Evolutionary conservation across 92 coral and sea anemone genomes (phyloP).

Genomic region (Hydrozoanthus gracilis): DNA sequence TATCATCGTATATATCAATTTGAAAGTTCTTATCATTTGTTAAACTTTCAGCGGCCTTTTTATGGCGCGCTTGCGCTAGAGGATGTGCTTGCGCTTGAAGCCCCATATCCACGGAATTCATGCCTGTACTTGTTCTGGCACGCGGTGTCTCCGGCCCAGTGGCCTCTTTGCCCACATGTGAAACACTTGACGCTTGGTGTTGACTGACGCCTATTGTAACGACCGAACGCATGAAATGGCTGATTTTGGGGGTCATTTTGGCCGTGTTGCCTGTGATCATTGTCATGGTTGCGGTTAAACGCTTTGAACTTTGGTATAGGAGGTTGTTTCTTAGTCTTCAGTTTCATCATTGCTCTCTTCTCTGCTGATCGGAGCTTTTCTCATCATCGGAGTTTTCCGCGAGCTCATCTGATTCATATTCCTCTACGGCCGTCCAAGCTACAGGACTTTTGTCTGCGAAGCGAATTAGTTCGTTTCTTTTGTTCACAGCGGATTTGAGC

Average conservation of each 20-base stretch:
- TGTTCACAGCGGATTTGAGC: slow-evolving; percentile 12
- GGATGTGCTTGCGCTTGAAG: not conserved
- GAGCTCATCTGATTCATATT: slow-evolving; percentile 55
- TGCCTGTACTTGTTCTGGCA: not conserved
- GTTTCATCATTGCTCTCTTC: slow-evolving; percentile 38
- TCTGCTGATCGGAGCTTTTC: slow-evolving; percentile 55
- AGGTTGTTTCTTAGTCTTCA: slow-evolving; percentile 4
- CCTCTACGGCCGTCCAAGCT: slow-evolving; percentile 59
- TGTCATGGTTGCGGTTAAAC: not conserved
- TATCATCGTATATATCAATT: not conserved
- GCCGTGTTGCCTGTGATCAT: not conserved
- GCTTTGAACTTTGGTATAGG: too few relatives aligned
- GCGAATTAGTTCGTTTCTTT: slow-evolving; percentile 50
- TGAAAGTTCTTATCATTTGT: not conserved
- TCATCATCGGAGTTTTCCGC: slow-evolving; percentile 55
- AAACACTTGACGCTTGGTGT: slow-evolving; percentile 56
- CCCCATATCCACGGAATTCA: not conserved
- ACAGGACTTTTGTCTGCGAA: slow-evolving; percentile 62
- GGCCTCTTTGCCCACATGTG: slow-evolving; percentile 50
- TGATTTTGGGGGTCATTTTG: not conserved
- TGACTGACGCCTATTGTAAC: not conserved
- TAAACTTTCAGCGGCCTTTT: not conserved
- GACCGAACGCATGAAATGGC: slow-evolving; percentile 29
- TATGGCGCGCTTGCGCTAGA: not conserved
- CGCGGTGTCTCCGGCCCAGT: slow-evolving; percentile 33